Evolutionary conservation across 2,113 vertebrate genomes (phyloP).

Genomic region (Aldabrachelys gigantea): DNA sequence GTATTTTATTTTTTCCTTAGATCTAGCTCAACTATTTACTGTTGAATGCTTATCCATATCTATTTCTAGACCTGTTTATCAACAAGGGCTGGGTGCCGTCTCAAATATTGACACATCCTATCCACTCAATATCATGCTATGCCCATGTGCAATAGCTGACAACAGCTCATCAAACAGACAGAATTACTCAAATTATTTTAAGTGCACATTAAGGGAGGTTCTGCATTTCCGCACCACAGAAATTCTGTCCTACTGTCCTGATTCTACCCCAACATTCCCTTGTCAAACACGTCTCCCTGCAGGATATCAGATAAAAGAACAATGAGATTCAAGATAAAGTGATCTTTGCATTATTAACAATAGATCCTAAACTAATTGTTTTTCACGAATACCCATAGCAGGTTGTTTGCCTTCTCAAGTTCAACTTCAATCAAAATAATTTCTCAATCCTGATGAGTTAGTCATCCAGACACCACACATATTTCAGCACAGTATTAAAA

Average conservation of each 20-base stretch:
- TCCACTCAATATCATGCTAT: not conserved
- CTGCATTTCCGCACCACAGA: not conserved
- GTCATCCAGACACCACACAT: not conserved
- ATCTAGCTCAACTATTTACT: not conserved
- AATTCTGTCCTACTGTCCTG: not conserved
- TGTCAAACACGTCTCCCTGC: not conserved
- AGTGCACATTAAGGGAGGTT: not conserved
- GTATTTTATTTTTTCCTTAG: not conserved
- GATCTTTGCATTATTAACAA: not conserved
- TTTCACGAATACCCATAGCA: not conserved
- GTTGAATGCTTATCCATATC: not conserved
- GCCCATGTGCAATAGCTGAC: not conserved
- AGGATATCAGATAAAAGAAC: not conserved
- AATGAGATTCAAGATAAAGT: accelerated
- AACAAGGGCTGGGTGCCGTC: slow-evolving; percentile 44
- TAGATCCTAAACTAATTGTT: not conserved
- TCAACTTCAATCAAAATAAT: not conserved
- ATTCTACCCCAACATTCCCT: not conserved
- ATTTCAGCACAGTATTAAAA: not conserved
- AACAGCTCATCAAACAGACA: not conserved
- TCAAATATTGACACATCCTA: slow-evolving; percentile 71
- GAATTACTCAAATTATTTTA: not conserved
- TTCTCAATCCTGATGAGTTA: not conserved
- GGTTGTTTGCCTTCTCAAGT: not conserved
- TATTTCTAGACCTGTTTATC: slow-evolving; percentile 20